Evolutionary conservation across 1,140 invertebrate species (phyloP).

Genomic region (Lutraria rhynchaena): DNA sequence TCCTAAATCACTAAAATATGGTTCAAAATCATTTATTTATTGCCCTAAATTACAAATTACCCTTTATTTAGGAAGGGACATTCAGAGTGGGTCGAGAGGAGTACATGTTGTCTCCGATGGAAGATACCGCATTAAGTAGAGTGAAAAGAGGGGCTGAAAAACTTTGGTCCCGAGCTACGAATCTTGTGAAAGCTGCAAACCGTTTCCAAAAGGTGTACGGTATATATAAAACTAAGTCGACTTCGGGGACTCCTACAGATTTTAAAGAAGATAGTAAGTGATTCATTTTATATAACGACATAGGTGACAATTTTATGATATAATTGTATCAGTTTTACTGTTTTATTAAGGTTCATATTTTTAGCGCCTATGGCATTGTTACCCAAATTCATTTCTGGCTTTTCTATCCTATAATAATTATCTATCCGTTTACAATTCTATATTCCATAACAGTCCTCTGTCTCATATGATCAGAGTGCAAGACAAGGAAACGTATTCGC

Average conservation of each 20-base stretch:
- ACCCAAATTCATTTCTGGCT: too few species aligned
- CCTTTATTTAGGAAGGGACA: slow-evolving; percentile 42
- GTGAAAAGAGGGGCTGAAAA: slow-evolving; percentile 1
- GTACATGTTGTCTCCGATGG: slow-evolving; percentile 31
- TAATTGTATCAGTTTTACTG: too few species aligned
- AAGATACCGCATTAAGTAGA: slow-evolving; percentile 4
- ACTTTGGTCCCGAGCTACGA: slow-evolving; percentile 35
- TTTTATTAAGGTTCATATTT: too few species aligned
- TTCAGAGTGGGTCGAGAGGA: slow-evolving; percentile 31
- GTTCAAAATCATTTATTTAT: background rate
- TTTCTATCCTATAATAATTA: too few species aligned
- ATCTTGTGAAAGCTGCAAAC: background rate
- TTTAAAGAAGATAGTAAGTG: slow-evolving; percentile 36
- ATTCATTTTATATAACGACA: too few species aligned
- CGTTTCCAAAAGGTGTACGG: slow-evolving; percentile 30
- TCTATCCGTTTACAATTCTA: too few species aligned
- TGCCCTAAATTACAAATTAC: background rate
- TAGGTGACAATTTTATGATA: too few species aligned
- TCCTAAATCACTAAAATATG: background rate
- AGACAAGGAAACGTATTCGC: too few species aligned
- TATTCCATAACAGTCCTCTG: too few species aligned
- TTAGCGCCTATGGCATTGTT: too few species aligned
- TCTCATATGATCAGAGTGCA: too few species aligned
- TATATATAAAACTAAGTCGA: slow-evolving; percentile 39
- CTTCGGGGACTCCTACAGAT: slow-evolving; percentile 18